Percentiles rank a stretch among this genome's conserved stretches.
Conservation (phyloP, 2,797 vertebrate species). For the Catamblyrhynchus diadema region DNA sequence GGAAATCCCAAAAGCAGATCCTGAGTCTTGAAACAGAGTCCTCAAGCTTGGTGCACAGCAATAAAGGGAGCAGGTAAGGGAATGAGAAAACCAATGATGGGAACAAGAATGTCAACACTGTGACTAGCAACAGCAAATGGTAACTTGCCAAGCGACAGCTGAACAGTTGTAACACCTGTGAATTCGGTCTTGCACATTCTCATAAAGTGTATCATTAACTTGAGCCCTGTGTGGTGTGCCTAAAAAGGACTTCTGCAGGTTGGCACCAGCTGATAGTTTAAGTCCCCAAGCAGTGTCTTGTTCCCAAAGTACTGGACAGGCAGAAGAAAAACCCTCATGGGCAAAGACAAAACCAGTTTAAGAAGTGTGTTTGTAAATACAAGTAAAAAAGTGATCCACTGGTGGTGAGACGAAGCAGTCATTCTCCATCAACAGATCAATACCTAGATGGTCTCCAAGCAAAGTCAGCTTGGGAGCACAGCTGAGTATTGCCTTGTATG, state of each 20-base stretch:
- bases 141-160: background rate
- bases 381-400: accelerated
- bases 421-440: background rate
- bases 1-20: background rate
- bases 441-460: background rate
- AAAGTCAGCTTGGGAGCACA: background rate
- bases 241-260: background rate
- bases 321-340: background rate
- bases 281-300: background rate
- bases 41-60: background rate
- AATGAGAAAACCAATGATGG: background rate
- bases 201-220: background rate
- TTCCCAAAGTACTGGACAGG: background rate
- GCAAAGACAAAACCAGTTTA: background rate
- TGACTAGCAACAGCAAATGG: background rate
- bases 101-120: background rate
- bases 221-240: accelerated
- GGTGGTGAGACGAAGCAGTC: background rate
- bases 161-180: background rate
- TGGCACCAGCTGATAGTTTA: background rate
- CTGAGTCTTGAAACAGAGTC: background rate
- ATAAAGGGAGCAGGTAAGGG: background rate
- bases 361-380: background rate
- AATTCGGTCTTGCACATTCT: background rate
- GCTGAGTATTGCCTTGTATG: background rate